These are phyloP conservation scores for Pinctada fucata DNA, from an alignment of 2,888 invertebrate species.

Conservation along the genomic window DNA sequence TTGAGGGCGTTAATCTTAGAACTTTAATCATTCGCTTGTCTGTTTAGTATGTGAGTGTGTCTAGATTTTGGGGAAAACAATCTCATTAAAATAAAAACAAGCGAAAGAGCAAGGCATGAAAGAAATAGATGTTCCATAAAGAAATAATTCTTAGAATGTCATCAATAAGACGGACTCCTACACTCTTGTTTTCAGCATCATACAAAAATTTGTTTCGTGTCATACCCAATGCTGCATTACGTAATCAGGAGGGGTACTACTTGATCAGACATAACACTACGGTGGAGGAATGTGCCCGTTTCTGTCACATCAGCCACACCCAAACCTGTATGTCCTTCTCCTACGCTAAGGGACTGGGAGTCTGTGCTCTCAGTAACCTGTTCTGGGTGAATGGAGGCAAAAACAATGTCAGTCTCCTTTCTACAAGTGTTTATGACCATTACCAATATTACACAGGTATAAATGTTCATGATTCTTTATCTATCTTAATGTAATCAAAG, in stretches of 20 bases:
- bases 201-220: conserved; percentile 50
- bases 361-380: conserved; percentile 51
- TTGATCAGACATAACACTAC: conserved; percentile 47
- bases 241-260: conserved; percentile 46
- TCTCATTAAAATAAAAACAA: too few species aligned
- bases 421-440: conserved; percentile 45
- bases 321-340: conserved; percentile 56
- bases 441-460: conserved; percentile 55
- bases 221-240: conserved; percentile 36
- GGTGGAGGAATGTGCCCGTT: conserved; percentile 49
- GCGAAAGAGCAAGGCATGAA: too few species aligned
- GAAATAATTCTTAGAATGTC: too few species aligned
- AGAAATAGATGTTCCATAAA: too few species aligned
- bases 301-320: conserved; percentile 47
- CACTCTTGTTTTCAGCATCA: conserved; percentile 43
- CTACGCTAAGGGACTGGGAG: conserved; percentile 34
- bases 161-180: too few species aligned
- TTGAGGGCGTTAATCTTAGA: too few species aligned
- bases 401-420: conserved; percentile 21
- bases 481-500: too few species aligned
- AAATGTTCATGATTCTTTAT: too few species aligned
- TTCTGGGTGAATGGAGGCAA: conserved; percentile 40
- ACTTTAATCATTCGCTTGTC: too few species aligned
- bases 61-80: too few species aligned
- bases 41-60: too few species aligned